phyloP scores from a whole-genome alignment of 2,113 vertebrate species.

The Hyla sarda region DNA sequence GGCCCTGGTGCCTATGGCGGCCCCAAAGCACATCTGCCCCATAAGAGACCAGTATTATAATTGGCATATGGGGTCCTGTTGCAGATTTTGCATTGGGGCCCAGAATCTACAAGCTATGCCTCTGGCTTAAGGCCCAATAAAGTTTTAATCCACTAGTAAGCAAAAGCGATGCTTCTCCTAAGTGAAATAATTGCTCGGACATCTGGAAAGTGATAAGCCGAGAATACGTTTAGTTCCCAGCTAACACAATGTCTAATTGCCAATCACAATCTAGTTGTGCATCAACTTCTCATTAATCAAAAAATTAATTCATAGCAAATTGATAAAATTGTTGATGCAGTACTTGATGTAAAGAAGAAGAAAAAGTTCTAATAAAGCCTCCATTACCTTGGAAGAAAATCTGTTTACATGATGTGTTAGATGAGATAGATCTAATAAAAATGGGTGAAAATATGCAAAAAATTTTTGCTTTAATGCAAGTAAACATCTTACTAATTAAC shows the following conservation, averaged over 20 bases:
- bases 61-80: too few species aligned
- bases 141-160: background rate
- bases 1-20: too few species aligned
- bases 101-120: too few species aligned
- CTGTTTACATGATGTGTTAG: background rate
- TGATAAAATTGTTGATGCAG: conserved; percentile 43
- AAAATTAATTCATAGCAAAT: conserved; percentile 36
- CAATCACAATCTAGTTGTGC: conserved; percentile 39
- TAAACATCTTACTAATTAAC: conserved; percentile 1
- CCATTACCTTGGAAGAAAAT: background rate
- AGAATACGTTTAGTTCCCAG: background rate
- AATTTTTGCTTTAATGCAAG: background rate
- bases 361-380: conserved; percentile 28
- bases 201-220: background rate
- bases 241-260: conserved; percentile 23
- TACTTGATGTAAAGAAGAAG: conserved; percentile 31
- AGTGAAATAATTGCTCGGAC: background rate
- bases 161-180: background rate
- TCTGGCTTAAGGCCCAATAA: background rate
- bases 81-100: too few species aligned
- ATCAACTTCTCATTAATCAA: conserved; percentile 47
- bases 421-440: background rate
- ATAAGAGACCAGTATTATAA: too few species aligned
- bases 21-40: too few species aligned
- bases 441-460: background rate